These are phyloP conservation scores for Sorex araneus DNA, from an alignment of 2,113 vertebrate species.

Conservation along the genomic window DNA sequence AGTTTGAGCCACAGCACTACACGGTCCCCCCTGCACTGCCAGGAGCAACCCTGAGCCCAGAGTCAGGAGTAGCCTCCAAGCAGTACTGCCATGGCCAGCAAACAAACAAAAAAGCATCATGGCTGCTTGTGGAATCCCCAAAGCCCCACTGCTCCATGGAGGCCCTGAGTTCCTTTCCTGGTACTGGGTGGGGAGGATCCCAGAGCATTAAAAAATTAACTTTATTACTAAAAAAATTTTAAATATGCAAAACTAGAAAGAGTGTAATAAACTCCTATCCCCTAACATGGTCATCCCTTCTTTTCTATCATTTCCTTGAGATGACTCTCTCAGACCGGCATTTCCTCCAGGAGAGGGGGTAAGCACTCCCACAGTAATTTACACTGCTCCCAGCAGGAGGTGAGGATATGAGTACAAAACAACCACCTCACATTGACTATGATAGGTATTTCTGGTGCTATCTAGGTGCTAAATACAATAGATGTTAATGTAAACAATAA, in stretches of 20 bases:
- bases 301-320: slow-evolving; percentile 37
- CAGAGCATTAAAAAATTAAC: not conserved
- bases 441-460: not conserved
- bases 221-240: slow-evolving; percentile 25
- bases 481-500: not conserved
- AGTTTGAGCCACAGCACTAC: too few relatives aligned
- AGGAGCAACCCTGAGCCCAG: too few relatives aligned
- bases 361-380: not conserved
- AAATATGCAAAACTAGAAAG: not conserved
- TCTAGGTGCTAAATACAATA: not conserved
- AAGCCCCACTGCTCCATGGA: too few relatives aligned
- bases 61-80: too few relatives aligned
- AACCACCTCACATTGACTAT: not conserved
- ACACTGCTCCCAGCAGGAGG: not conserved
- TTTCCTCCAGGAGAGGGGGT: not conserved
- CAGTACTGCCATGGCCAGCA: too few relatives aligned
- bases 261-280: not conserved
- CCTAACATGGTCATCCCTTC: not conserved
- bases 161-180: too few relatives aligned
- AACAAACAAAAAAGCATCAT: too few relatives aligned
- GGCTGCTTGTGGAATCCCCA: too few relatives aligned
- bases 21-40: too few relatives aligned
- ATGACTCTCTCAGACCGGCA: not conserved
- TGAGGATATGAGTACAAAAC: not conserved
- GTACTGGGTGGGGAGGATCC: not conserved